Base-by-base conservation (phyloP, 2,113 vertebrate genomes). In the Vidua macroura region DNA sequence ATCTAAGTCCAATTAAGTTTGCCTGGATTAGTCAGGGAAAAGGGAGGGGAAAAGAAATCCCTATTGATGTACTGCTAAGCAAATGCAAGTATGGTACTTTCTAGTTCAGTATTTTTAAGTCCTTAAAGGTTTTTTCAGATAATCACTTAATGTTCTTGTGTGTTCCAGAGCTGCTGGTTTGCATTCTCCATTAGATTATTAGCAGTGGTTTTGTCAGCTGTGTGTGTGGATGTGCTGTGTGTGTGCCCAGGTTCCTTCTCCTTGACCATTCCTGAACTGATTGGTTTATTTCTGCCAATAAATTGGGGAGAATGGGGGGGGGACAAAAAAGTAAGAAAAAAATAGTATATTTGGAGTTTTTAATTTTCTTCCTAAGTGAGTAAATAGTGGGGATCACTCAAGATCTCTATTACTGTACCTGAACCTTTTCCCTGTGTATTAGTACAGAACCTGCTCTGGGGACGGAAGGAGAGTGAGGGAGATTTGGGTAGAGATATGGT, bases 361-460 rank as follows among this genome's bases (percentile, higher is more conserved):
- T 8, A 4, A 1, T 39, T 16, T 59, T 59, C 67, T 67, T 44
- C 10, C n/a, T 51, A 21, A 6, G 5, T 43, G 8, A 78, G 10
- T 37, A 46, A 74, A 55, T 23, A 64, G 4, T 23, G 6, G 3
- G 4, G 4, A 24, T 64, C 3, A 6, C 15, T 75, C 15, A 67
- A 37, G 22, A 30, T n/a, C 11, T 55, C 0, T 41, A 1, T 75
- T 73, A 5, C 9, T 28, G 5, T 11, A 46, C 4, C 15, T 53
- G 62, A 17, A 7, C 3, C 4, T 63, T 90, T 46, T 8, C 6
- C 5, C 15, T 51, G 51, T 59, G 10, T 25, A 2, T 46, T 39
- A 51, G 5, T 43, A 27, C 60, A 80, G 10, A 88, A 59, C 21
- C 9, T 83, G 4, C 4, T 4, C 0, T n/a, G n/a, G 2, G 31